phyloP scores from a whole-genome alignment of 2,888 invertebrate species.

The Diplolepis rosae region DNA sequence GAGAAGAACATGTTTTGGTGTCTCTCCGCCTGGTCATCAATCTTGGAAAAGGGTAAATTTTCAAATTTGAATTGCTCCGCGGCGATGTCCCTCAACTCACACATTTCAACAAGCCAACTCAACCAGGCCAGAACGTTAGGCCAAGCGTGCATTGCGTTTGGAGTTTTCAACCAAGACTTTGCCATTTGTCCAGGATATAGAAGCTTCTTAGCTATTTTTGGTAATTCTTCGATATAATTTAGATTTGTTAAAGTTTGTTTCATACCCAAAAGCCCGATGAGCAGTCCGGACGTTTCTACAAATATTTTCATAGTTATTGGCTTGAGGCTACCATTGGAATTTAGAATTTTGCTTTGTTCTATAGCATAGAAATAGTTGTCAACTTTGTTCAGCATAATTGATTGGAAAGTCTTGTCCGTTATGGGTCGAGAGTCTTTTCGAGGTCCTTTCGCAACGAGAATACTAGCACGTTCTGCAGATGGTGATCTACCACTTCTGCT shows the following conservation, averaged over 20 bases:
- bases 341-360: constrained; percentile 55
- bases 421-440: constrained; percentile 65
- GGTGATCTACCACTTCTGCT: constrained; percentile 56
- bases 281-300: constrained; percentile 59
- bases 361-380: constrained; percentile 60
- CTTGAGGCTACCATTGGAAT: constrained; percentile 62
- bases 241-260: constrained; percentile 56
- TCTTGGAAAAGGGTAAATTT: constrained; percentile 58
- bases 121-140: constrained; percentile 77
- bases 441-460: constrained; percentile 52
- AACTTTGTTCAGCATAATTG: constrained; percentile 61
- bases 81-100: constrained; percentile 69
- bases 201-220: constrained; percentile 75
- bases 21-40: constrained; percentile 39
- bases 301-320: constrained; percentile 67
- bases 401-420: constrained; percentile 64
- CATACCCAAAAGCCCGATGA: constrained; percentile 57
- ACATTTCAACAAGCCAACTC: constrained; percentile 75
- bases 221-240: constrained; percentile 74
- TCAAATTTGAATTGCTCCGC: constrained; percentile 56
- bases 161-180: constrained; percentile 78
- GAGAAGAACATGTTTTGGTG: constrained; percentile 50
- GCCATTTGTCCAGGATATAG: constrained; percentile 77
- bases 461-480: constrained; percentile 62
- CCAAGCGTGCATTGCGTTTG: constrained; percentile 78